Conservation (phyloP, 2,888 invertebrate species). For the Athripsodes cinereus region DNA sequence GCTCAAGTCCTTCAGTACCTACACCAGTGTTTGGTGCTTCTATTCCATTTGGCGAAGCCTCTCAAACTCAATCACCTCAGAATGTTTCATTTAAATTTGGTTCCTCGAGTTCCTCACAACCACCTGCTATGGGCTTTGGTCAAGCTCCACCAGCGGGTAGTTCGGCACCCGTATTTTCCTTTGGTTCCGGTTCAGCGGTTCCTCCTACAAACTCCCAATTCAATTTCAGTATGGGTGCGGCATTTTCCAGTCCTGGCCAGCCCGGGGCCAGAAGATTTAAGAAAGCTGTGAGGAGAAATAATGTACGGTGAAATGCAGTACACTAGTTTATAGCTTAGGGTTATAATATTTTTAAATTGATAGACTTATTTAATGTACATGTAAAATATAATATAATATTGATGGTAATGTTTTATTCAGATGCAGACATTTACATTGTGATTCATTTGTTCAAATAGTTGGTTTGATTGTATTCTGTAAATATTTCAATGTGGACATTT, state of each 20-base stretch:
- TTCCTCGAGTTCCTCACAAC: slow-evolving; percentile 4
- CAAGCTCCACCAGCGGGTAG: slow-evolving; percentile 8
- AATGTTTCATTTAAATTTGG: slow-evolving; percentile 19
- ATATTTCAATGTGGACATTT: too few species aligned
- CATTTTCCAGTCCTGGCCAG: slow-evolving; percentile 16
- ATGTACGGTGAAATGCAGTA: slow-evolving; percentile 14
- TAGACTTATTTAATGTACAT: slow-evolving; percentile 10
- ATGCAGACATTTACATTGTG: too few species aligned
- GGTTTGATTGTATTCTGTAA: too few species aligned
- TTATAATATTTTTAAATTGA: neutral
- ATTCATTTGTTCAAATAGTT: too few species aligned
- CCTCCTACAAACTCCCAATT: slow-evolving; percentile 21
- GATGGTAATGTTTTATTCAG: too few species aligned
- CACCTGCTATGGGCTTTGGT: slow-evolving; percentile 14
- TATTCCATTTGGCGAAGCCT: slow-evolving; percentile 21
- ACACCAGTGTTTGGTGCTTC: slow-evolving; percentile 25
- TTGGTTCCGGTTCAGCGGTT: slow-evolving; percentile 31
- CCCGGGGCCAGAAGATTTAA: slow-evolving; percentile 19
- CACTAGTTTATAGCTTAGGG: neutral
- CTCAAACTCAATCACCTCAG: slow-evolving; percentile 8
- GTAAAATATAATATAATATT: neutral
- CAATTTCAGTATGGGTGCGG: slow-evolving; percentile 25
- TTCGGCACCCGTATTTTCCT: slow-evolving; percentile 31
- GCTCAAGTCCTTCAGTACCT: slow-evolving; percentile 20
- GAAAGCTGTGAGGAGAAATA: slow-evolving; percentile 24